A percentile compares a stretch with the other conserved stretches of the same genome.
Evolutionary conservation across 1,140 invertebrate species (phyloP).

Genomic region (Camponotus vicinus): DNA sequence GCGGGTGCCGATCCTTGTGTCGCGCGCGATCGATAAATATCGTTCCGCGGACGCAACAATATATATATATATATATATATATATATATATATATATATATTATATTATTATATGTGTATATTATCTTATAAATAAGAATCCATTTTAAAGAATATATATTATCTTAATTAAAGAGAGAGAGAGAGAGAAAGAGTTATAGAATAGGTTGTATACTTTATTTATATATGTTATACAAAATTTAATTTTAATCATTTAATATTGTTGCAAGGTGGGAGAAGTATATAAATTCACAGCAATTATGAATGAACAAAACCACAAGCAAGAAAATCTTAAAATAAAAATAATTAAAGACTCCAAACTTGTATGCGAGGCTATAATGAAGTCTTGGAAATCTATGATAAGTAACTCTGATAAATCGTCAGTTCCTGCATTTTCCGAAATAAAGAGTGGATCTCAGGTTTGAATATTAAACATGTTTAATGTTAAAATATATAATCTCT

Average conservation of each 20-base stretch:
- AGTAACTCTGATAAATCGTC: constrained; percentile 53
- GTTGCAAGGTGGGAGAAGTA: constrained; percentile 2
- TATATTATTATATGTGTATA: too few species aligned
- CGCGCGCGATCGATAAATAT: too few species aligned
- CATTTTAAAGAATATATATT: not conserved
- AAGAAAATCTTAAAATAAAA: constrained; percentile 54
- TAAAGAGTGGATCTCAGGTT: constrained; percentile 75
- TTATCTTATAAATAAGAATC: not conserved
- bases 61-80: not conserved
- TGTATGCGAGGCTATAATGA: constrained; percentile 60
- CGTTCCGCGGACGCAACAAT: too few species aligned
- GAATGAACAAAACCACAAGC: not conserved
- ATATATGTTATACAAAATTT: not conserved
- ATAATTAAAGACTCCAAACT: not conserved
- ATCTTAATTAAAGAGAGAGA: too few species aligned
- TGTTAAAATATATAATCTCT: too few species aligned
- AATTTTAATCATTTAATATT: constrained; percentile 24
- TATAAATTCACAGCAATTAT: constrained; percentile 21
- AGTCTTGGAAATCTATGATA: constrained; percentile 74
- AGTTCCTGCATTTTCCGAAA: constrained; percentile 57
- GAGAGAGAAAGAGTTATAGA: not conserved
- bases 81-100: too few species aligned
- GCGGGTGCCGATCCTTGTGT: too few species aligned
- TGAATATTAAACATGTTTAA: not conserved
- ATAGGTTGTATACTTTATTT: constrained; percentile 2